These are phyloP conservation scores for Ctenopoma multispine DNA, from an alignment of 2,797 vertebrate species.

Conservation along the genomic window DNA sequence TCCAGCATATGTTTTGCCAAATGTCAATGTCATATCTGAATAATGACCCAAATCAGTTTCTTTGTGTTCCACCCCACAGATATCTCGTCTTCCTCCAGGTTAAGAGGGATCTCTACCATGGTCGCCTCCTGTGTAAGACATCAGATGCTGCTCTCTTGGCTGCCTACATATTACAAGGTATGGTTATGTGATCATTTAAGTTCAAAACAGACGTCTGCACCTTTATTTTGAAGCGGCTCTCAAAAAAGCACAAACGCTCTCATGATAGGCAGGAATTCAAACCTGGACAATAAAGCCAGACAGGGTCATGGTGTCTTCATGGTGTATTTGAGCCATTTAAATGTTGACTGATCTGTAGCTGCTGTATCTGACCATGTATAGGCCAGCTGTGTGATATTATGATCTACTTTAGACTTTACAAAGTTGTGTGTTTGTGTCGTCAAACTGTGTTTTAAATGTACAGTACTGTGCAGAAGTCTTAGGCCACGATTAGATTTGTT, in stretches of 20 bases:
- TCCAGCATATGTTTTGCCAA: slow-evolving; percentile 6
- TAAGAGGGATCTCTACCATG: slow-evolving; percentile 98
- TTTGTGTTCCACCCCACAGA: slow-evolving; percentile 82
- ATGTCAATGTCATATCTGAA: slow-evolving; percentile 6
- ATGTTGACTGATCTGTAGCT: neutral
- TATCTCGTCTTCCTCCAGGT: slow-evolving; percentile 99
- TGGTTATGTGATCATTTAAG: neutral
- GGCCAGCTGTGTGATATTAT: neutral
- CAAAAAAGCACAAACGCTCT: neutral
- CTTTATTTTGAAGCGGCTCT: neutral
- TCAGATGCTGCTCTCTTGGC: slow-evolving; percentile 95
- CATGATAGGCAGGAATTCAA: neutral
- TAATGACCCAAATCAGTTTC: slow-evolving; percentile 45
- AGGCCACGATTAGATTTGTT: no score
- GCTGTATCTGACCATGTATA: no score
- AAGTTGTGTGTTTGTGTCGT: no score
- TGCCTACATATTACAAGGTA: slow-evolving; percentile 98
- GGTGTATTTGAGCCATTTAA: neutral
- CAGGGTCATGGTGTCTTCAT: neutral
- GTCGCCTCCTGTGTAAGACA: slow-evolving; percentile 96
- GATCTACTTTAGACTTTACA: no score
- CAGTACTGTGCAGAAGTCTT: no score
- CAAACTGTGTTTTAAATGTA: no score
- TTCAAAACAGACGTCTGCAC: neutral
- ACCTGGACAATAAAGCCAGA: slow-evolving; percentile 2